These are phyloP conservation scores for Desoria tigrina DNA, from an alignment of 2,888 invertebrate genomes.

Conservation along the genomic window DNA sequence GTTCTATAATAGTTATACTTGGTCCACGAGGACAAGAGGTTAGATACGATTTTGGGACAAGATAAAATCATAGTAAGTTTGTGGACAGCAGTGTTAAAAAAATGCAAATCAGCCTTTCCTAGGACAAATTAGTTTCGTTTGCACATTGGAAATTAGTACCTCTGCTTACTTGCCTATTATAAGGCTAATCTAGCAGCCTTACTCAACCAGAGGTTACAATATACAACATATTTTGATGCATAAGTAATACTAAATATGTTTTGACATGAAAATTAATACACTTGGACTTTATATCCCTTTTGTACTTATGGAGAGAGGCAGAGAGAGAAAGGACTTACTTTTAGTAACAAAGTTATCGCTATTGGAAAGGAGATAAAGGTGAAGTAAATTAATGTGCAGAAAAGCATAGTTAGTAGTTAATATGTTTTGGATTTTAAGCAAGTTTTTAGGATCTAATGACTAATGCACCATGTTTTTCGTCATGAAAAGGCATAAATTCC, in stretches of 20 bases:
- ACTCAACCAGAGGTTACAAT: neutral
- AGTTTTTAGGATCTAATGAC: neutral
- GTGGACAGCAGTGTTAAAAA: neutral
- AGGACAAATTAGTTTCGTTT: neutral
- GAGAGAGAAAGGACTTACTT: too few relatives aligned
- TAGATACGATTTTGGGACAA: neutral
- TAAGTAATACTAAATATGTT: constrained; percentile 2
- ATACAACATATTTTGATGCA: constrained; percentile 1
- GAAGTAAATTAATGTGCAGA: neutral
- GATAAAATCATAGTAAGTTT: neutral
- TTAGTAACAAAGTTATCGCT: neutral
- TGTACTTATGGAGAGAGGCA: too few relatives aligned
- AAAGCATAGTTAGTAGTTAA: neutral
- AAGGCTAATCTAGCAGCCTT: too few relatives aligned
- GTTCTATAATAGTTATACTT: neutral
- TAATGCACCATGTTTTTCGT: constrained; percentile 16
- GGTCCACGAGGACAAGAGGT: neutral
- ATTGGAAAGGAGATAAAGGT: neutral
- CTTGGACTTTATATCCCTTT: neutral
- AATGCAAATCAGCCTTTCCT: neutral
- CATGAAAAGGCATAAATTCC: constrained; percentile 18
- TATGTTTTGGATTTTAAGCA: neutral
- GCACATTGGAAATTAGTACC: neutral
- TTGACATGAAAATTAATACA: constrained; percentile 24
- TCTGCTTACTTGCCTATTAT: neutral